phyloP scores from a whole-genome alignment of 2,888 invertebrate genomes.

The Kryphioiulus occultus region DNA sequence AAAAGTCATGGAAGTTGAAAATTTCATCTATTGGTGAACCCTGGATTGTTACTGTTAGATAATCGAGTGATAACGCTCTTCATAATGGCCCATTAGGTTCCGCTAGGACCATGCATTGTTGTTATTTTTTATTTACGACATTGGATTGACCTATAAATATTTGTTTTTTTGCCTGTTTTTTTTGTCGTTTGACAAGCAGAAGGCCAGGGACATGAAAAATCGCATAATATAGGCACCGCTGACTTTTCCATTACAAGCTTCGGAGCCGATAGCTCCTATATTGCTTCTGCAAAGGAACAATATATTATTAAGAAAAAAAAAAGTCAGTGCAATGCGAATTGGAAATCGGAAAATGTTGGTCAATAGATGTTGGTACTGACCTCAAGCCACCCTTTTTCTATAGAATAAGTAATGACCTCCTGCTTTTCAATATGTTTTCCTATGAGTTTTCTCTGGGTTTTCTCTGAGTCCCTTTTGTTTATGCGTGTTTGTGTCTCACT shows the following conservation, averaged over 20 bases:
- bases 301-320: slow-evolving; percentile 28
- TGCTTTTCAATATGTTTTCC: slow-evolving; percentile 18
- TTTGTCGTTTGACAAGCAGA: neutral
- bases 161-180: neutral
- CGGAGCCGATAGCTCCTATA: neutral
- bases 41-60: no score
- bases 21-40: no score
- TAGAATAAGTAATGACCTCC: neutral
- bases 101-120: neutral
- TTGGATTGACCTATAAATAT: slow-evolving; percentile 13
- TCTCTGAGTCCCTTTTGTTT: neutral
- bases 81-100: neutral
- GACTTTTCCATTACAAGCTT: slow-evolving; percentile 29
- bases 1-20: no score
- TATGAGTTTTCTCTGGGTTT: neutral
- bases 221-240: slow-evolving; percentile 32
- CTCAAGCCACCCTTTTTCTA: neutral
- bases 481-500: slow-evolving; percentile 20
- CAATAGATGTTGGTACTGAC: neutral
- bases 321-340: slow-evolving; percentile 18
- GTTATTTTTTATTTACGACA: neutral
- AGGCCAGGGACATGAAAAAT: neutral
- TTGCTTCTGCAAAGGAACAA: slow-evolving; percentile 4
- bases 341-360: slow-evolving; percentile 28
- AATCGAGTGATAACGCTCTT: no score